Evolutionary conservation across 2,797 vertebrate genomes (phyloP).

Genomic region (Eulemur coronatus): DNA sequence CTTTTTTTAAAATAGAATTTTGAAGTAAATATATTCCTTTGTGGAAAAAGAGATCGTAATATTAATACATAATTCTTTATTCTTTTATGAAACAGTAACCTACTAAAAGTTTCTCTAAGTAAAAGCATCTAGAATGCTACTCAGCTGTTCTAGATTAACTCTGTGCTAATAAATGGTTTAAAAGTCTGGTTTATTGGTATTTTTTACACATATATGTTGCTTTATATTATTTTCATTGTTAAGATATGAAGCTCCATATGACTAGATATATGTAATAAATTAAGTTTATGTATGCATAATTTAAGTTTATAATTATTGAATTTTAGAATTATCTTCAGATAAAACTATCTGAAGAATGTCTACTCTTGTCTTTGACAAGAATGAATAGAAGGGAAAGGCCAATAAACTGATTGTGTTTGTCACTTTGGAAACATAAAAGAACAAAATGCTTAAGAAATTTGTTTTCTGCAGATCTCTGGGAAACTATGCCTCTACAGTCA

Average conservation of each 20-base stretch:
- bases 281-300: neutral
- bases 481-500: neutral
- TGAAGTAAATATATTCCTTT: neutral
- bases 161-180: neutral
- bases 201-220: neutral
- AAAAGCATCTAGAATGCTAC: neutral
- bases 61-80: neutral
- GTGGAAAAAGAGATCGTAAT: neutral
- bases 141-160: neutral
- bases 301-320: conserved; percentile 21
- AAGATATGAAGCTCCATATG: neutral
- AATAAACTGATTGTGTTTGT: neutral
- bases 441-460: neutral
- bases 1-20: neutral
- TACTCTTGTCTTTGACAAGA: neutral
- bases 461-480: neutral
- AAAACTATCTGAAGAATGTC: neutral
- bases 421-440: conserved; percentile 1
- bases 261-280: neutral
- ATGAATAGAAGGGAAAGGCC: neutral
- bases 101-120: neutral
- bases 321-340: neutral
- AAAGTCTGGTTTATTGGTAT: neutral
- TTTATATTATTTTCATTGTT: conserved; percentile 13
- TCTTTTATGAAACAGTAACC: neutral